Conservation (phyloP, 2,797 vertebrate genomes). For the Melanogrammus aeglefinus region DNA sequence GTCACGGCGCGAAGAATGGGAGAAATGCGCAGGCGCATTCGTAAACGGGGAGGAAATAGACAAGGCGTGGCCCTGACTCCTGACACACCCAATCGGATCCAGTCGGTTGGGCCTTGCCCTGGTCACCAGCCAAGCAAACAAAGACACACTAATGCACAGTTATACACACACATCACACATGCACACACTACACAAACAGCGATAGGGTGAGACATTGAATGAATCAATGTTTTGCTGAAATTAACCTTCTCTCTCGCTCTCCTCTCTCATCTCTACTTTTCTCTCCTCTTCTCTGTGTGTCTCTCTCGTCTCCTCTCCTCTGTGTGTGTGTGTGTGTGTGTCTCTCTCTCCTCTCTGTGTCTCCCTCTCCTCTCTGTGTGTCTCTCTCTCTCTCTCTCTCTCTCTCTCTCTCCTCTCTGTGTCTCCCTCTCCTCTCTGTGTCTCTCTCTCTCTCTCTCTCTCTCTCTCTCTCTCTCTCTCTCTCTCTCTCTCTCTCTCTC, state of each 20-base stretch:
- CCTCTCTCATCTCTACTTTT: constrained; percentile 24
- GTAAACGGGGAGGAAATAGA: too few species aligned
- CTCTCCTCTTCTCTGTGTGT: constrained; percentile 13
- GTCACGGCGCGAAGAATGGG: not conserved
- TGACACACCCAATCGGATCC: too few species aligned
- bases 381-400: constrained; percentile 12
- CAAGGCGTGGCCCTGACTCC: too few species aligned
- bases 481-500: constrained; percentile 30
- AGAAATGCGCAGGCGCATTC: not conserved
- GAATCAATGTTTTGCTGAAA: not conserved
- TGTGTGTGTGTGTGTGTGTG: too few species aligned
- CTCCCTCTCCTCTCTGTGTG: not conserved
- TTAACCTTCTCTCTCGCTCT: not conserved
- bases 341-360: constrained; percentile 31
- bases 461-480: constrained; percentile 16
- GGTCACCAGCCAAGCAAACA: too few species aligned
- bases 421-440: not conserved
- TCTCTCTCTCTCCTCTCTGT: constrained; percentile 35
- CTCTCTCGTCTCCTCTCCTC: constrained; percentile 6
- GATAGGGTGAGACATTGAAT: not conserved
- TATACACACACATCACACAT: too few species aligned
- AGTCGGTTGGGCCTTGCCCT: too few species aligned
- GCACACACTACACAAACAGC: too few species aligned
- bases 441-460: constrained; percentile 42
- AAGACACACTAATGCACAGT: too few species aligned